Base-by-base conservation (phyloP, 2,113 vertebrate species). In the Excalfactoria chinensis region DNA sequence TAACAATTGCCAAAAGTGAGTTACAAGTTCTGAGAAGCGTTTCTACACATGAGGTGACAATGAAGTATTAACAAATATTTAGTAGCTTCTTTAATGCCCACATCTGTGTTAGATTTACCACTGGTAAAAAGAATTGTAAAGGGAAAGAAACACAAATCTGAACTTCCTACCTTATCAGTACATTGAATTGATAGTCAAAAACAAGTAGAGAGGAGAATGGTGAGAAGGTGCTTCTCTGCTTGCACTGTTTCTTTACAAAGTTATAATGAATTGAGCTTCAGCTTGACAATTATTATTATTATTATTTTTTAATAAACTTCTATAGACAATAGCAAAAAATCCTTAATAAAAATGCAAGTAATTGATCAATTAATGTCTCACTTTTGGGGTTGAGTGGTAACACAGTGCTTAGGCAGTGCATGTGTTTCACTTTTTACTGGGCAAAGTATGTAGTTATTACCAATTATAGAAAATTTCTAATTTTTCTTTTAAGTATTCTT, bases 401-500 rank as follows among this genome's bases (percentile, higher is more conserved):
- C 28, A 20, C 8, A n/a, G 28, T 53, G 44, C n/a, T 89, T n/a
- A 26, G 11, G 48, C 4, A 12, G 17, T 67, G n/a, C 12, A 18
- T 28, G 23, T 48, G 23, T 79, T 64, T 49, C 46, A 78, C n/a
- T 59, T 87, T 88, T 82, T 89, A 77, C 43, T 44, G 30, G 66
- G 34, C 11, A 88, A 73, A 78, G 18, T 85, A 9, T 34, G 59
- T 83, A 84, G 44, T 67, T 94, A 84, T 17, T 59, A 72, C 20
- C 9, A 73, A 60, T 86, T 92, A 87, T 56, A 78, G 80, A 60
- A 85, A 96, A 86, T 13, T 60, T 78, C 26, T 82, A 55, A 59
- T 94, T 94, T 86, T 19, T 35, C 25, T 40, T 78, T 92, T 88
- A 80, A 76, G 91, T 34, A 53, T 9, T 94, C 83, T 93, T 87